phyloP scores from a whole-genome alignment of 2,113 vertebrate species.

The Siniperca knerii region DNA sequence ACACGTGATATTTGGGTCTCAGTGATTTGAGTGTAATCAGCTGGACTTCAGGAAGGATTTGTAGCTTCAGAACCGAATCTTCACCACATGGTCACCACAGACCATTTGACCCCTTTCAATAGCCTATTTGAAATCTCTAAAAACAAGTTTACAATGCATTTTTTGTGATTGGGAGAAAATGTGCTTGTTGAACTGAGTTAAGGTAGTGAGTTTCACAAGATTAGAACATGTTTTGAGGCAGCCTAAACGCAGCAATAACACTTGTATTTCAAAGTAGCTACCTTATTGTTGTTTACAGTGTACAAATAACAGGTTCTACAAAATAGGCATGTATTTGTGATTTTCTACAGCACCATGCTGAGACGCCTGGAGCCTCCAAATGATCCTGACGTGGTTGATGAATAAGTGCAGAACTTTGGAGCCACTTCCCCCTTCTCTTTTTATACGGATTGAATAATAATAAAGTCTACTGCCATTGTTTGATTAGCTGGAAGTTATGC shows the following conservation, averaged over 20 bases:
- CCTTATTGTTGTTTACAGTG: not conserved
- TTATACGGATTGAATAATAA: not conserved
- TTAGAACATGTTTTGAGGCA: not conserved
- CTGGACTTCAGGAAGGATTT: not conserved
- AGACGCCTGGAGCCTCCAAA: not conserved
- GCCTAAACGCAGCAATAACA: too few species aligned
- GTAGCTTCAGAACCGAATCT: not conserved
- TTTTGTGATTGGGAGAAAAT: not conserved
- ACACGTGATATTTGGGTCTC: not conserved
- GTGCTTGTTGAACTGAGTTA: not conserved
- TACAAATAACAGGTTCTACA: not conserved
- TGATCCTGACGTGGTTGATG: not conserved
- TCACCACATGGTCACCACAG: not conserved
- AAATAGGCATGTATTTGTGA: not conserved
- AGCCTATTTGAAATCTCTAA: not conserved
- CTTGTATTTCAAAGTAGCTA: not conserved
- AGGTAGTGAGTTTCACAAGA: not conserved
- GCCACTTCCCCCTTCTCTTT: too few species aligned
- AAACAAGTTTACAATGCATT: too few species aligned
- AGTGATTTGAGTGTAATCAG: not conserved
- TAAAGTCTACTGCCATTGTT: not conserved
- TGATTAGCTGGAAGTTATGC: not conserved
- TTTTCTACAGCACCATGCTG: not conserved
- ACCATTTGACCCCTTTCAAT: not conserved
- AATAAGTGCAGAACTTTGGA: not conserved